Conservation (phyloP, 2,797 vertebrate species). For the Rallus crepitans region DNA sequence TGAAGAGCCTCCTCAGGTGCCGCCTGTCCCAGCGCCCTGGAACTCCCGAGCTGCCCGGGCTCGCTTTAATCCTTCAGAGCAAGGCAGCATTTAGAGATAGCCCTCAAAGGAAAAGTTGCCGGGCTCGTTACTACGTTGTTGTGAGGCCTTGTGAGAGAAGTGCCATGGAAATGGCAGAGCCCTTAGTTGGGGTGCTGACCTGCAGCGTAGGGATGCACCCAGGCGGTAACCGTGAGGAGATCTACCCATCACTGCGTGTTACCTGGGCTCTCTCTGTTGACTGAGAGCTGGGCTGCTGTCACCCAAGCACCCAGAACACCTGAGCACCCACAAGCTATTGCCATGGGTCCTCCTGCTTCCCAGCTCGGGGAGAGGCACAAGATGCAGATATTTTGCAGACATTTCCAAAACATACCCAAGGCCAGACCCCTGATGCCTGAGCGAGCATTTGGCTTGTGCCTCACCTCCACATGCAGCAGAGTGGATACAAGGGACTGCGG, state of each 20-base stretch:
- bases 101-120: background rate
- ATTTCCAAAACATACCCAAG: fast-evolving
- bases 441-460: background rate
- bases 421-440: background rate
- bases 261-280: background rate
- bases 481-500: background rate
- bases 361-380: background rate
- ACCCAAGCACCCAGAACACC: background rate
- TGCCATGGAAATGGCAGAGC: background rate
- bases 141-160: background rate
- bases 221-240: background rate
- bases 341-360: background rate
- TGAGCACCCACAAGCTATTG: background rate
- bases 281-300: background rate
- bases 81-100: background rate
- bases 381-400: background rate
- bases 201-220: background rate
- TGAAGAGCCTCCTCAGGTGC: background rate
- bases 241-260: fast-evolving
- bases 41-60: background rate
- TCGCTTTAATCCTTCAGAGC: slow-evolving; percentile 12
- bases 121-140: background rate
- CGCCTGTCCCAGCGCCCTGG: background rate
- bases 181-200: background rate
- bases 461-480: background rate